These are phyloP conservation scores for Oryzias sinensis DNA, from an alignment of 2,797 vertebrate genomes.

Conservation along the genomic window DNA sequence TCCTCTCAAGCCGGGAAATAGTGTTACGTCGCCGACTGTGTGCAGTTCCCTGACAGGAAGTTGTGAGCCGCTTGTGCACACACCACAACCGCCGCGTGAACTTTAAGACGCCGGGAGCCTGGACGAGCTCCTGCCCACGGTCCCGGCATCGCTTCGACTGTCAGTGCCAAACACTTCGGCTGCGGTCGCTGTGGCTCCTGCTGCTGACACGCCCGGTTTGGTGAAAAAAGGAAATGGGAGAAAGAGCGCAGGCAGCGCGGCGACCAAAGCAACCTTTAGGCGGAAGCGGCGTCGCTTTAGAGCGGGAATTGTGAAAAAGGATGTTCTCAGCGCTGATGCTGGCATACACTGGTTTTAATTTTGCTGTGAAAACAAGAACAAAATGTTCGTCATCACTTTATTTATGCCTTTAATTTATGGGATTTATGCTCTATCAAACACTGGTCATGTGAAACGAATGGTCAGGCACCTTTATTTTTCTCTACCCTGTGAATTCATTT, in stretches of 20 bases:
- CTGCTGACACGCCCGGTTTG: conserved; percentile 42
- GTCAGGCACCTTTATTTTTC: conserved; percentile 58
- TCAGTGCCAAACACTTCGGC: conserved; percentile 68
- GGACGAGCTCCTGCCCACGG: conserved; percentile 25
- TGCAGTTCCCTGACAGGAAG: conserved; percentile 59
- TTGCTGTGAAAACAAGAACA: conserved; percentile 77
- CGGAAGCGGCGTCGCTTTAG: conserved; percentile 51
- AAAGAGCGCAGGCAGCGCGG: conserved; percentile 44
- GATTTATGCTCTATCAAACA: conserved; percentile 62
- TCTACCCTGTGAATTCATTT: conserved; percentile 56
- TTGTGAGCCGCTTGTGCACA: conserved; percentile 45
- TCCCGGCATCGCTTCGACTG: conserved; percentile 25
- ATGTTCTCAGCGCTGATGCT: conserved; percentile 52
- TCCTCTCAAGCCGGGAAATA: conserved; percentile 59
- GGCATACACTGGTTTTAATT: conserved; percentile 74
- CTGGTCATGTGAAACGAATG: conserved; percentile 62
- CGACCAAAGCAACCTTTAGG: conserved; percentile 49
- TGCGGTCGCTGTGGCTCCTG: conserved; percentile 26
- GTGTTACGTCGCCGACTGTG: conserved; percentile 61
- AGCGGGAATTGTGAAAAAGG: conserved; percentile 48
- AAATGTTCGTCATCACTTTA: conserved; percentile 72
- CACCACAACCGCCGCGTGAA: conserved; percentile 41
- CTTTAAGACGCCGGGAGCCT: conserved; percentile 30
- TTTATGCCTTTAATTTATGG: conserved; percentile 80
- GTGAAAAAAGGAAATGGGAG: conserved; percentile 56